Percentiles rank a stretch among this genome's conserved stretches.
Evolutionary conservation across 2,888 invertebrate genomes (phyloP).

Genomic region (Pyrochroa serraticornis): DNA sequence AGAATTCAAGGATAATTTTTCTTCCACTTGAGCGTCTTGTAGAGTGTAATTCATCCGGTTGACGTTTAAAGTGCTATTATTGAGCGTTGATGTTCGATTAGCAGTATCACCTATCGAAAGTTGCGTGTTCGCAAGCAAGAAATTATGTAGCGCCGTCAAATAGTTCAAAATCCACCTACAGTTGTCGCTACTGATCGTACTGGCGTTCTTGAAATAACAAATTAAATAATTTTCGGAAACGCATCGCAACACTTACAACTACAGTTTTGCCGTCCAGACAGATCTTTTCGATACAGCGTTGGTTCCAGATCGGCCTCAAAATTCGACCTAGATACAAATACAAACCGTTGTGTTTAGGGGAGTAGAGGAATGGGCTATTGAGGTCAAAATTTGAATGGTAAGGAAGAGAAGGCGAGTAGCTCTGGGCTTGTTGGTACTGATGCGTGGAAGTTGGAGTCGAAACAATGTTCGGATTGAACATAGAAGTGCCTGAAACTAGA

Average conservation of each 20-base stretch:
- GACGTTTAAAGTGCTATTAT: slow-evolving; percentile 37
- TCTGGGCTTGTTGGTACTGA: slow-evolving; percentile 35
- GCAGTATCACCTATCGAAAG: slow-evolving; percentile 41
- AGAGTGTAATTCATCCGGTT: slow-evolving; percentile 45
- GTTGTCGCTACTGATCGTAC: slow-evolving; percentile 72
- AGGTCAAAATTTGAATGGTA: slow-evolving; percentile 38
- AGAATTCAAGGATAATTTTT: slow-evolving; percentile 78
- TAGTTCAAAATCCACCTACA: slow-evolving; percentile 76
- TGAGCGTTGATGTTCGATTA: slow-evolving; percentile 26
- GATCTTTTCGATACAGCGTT: slow-evolving; percentile 71
- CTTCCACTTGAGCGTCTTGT: slow-evolving; percentile 65
- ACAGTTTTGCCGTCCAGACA: slow-evolving; percentile 62
- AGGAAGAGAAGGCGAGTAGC: slow-evolving; percentile 14
- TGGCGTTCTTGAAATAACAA: slow-evolving; percentile 64
- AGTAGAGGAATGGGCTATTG: slow-evolving; percentile 56
- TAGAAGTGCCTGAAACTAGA: slow-evolving; percentile 39
- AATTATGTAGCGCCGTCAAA: slow-evolving; percentile 75
- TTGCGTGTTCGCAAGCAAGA: slow-evolving; percentile 74
- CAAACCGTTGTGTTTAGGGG: slow-evolving; percentile 91
- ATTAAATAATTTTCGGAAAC: background rate
- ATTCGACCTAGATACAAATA: slow-evolving; percentile 91
- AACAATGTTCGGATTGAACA: slow-evolving; percentile 48
- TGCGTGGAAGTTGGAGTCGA: slow-evolving; percentile 52
- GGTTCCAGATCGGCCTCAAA: slow-evolving; percentile 86
- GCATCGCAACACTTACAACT: slow-evolving; percentile 60